Conservation (phyloP, 2,888 invertebrate genomes). For the Crematogaster levior region DNA sequence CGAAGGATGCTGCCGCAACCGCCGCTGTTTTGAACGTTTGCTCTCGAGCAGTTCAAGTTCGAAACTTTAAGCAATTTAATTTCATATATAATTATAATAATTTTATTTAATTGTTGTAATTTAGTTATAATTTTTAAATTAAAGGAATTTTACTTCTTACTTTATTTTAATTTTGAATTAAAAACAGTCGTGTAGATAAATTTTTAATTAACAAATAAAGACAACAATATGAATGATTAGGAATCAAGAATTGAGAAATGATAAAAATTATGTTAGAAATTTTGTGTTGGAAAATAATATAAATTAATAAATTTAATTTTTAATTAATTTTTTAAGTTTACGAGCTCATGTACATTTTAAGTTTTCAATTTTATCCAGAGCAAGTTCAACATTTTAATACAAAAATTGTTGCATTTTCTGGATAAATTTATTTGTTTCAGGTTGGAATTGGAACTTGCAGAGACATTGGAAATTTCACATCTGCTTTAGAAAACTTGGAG, state of each 20-base stretch:
- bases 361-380: background rate
- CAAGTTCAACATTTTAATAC: background rate
- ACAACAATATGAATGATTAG: background rate
- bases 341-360: background rate
- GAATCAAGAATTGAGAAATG: background rate
- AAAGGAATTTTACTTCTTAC: background rate
- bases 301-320: background rate
- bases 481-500: slow-evolving; percentile 73
- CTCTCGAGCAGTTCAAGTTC: slow-evolving; percentile 68
- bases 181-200: background rate
- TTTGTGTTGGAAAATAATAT: background rate
- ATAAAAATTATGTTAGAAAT: background rate
- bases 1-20: slow-evolving; percentile 69
- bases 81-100: background rate
- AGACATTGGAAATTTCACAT: slow-evolving; percentile 74
- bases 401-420: background rate
- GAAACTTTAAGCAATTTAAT: background rate
- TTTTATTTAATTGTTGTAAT: background rate
- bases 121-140: background rate
- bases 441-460: slow-evolving; percentile 56
- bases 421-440: slow-evolving; percentile 33
- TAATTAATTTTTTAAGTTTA: background rate
- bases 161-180: background rate
- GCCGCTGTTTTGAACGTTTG: slow-evolving; percentile 67
- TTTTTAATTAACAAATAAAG: background rate